Base-by-base conservation (phyloP, 2,888 invertebrate species). In the Melinopterus prodromus region DNA sequence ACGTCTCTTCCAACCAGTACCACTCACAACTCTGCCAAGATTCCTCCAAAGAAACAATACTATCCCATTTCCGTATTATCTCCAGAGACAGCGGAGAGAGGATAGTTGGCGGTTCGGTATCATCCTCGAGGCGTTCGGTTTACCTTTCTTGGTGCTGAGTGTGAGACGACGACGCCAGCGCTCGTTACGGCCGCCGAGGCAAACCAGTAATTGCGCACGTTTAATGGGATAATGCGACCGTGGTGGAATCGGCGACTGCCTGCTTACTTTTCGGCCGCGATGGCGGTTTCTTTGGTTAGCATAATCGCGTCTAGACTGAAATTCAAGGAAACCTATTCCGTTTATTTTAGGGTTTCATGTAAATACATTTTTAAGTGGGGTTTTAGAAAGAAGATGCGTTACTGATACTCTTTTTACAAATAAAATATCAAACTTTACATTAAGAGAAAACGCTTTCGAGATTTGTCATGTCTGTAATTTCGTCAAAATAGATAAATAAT, bases 11-110 rank as follows among this genome's bases (percentile, higher is more conserved):
- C 37, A n/a, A 37, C n/a, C 74, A 35, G n/a, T 36, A 16, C 36
- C 74, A 37, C 36, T 37, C 74, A 74, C 74, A 74, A 36, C n/a
- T 74, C 74, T 36, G 74, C 74, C 74, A 74, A 36, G 35, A 37
- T 74, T 74, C 36, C 74, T 9, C n/a, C 35, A 53, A 53, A 53
- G 53, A 53, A 53, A 53, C 53, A 53, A 53, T 12, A 53, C 74
- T 35, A 35, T 15, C 35, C 74, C 36, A 37, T 74, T 74, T 74
- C 35, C 74, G 36, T 26, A 36, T 74, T 74, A 74, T n/a, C n/a
- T 36, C 74, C 74, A 36, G 74, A 74, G 37, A 37, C 37, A 15
- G 74, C 74, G 74, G 35, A 35, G 35, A 35, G 35, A n/a, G n/a
- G 37, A n/a, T 35, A 36, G 74, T 36, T 37, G 71, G 35, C 71